Percentiles rank a stretch among this genome's conserved stretches.
Evolutionary conservation across 1,140 invertebrate species (phyloP).

Genomic region (Samia ricini): DNA sequence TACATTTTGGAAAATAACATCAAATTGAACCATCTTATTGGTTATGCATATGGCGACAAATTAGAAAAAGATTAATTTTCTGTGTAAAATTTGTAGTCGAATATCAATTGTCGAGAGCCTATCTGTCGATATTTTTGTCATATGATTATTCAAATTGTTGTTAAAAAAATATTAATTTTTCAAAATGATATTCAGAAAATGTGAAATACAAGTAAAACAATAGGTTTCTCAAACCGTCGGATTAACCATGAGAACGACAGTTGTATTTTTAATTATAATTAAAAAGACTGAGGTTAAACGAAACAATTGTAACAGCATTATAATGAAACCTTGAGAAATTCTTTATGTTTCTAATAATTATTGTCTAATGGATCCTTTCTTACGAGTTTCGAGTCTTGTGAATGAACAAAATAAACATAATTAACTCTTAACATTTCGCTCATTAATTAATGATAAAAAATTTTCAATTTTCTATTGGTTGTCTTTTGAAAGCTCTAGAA

Average conservation of each 20-base stretch:
- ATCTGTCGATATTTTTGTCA: no score
- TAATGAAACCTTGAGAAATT: conserved; percentile 34
- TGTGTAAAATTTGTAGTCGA: no score
- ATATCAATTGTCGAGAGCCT: not conserved
- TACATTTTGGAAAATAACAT: not conserved
- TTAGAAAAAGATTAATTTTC: no score
- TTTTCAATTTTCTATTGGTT: no score
- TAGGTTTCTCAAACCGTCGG: not conserved
- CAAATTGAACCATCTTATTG: no score
- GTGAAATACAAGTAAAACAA: not conserved
- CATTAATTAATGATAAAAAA: not conserved
- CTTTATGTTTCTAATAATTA: conserved; percentile 9
- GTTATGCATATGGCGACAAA: no score
- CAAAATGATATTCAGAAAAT: not conserved
- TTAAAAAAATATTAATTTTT: no score
- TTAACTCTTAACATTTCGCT: not conserved
- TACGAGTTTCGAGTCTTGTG: not conserved
- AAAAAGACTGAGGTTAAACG: not conserved
- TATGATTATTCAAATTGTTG: no score
- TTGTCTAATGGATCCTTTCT: conserved; percentile 12
- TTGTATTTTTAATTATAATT: conserved; percentile 2
- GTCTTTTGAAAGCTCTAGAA: no score
- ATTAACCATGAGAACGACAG: conserved; percentile 12
- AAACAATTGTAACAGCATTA: conserved; percentile 15
- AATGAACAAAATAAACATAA: not conserved